Conservation (phyloP, 2,888 invertebrate species). For the Erebia aethiops region DNA sequence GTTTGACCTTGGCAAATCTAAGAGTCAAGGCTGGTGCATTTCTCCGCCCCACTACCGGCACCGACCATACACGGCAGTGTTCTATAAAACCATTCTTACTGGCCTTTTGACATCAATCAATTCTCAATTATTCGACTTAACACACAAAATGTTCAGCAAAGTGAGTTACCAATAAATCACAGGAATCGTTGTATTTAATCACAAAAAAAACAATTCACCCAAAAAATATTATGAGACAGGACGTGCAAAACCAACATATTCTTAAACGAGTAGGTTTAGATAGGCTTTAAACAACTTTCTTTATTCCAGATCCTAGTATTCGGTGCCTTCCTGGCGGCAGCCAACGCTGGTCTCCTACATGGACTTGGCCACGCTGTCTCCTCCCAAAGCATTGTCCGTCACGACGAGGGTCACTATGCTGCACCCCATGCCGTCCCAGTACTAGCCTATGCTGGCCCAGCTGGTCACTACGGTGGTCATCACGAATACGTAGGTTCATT, state of each 20-base stretch:
- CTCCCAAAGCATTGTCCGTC: conserved; percentile 58
- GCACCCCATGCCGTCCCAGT: conserved; percentile 41
- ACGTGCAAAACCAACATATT: too few relatives aligned
- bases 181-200: background rate
- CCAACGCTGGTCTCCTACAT: conserved; percentile 64
- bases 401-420: conserved; percentile 53
- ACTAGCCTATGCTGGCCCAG: conserved; percentile 46
- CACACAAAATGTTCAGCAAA: conserved; percentile 69
- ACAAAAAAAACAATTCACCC: background rate
- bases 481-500: conserved; percentile 49
- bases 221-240: too few relatives aligned
- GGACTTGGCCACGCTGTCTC: conserved; percentile 54
- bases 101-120: conserved; percentile 63
- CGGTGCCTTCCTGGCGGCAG: conserved; percentile 55
- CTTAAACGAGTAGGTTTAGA: background rate
- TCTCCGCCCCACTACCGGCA: conserved; percentile 47
- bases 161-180: conserved; percentile 49
- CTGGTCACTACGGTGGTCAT: conserved; percentile 50
- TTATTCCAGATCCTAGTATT: conserved; percentile 49
- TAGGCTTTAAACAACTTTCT: conserved; percentile 17
- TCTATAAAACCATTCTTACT: conserved; percentile 67
- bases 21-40: conserved; percentile 59
- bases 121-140: conserved; percentile 56
- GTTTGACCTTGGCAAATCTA: conserved; percentile 53
- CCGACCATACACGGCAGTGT: conserved; percentile 45